A percentile compares a stretch with the other conserved stretches of the same genome.
These are phyloP conservation scores for Isotomurus palustris DNA, from an alignment of 2,888 invertebrate genomes.

Conservation along the genomic window DNA sequence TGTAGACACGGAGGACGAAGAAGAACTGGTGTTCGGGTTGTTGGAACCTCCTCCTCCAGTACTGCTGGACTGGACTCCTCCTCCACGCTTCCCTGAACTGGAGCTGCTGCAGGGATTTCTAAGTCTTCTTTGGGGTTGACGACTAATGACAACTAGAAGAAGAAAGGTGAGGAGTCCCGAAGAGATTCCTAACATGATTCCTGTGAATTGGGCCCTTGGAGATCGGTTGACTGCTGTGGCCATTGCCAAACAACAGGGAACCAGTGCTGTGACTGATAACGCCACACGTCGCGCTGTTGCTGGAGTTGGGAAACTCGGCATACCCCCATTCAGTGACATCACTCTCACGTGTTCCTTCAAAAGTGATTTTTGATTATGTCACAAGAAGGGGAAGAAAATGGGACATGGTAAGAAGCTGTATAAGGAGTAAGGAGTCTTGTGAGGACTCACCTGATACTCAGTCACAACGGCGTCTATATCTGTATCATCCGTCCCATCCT, in stretches of 20 bases:
- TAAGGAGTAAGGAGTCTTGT: neutral
- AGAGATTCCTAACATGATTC: constrained; percentile 42
- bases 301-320: constrained; percentile 41
- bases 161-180: constrained; percentile 44
- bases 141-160: constrained; percentile 53
- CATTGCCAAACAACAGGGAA: constrained; percentile 40
- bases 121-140: constrained; percentile 57
- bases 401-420: neutral
- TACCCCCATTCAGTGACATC: constrained; percentile 40
- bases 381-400: neutral
- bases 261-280: constrained; percentile 41
- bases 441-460: constrained; percentile 63
- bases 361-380: neutral
- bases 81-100: no score
- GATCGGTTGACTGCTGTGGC: constrained; percentile 50
- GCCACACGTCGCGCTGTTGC: constrained; percentile 45
- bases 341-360: constrained; percentile 39
- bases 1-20: constrained; percentile 7
- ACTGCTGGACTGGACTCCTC: neutral
- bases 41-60: neutral
- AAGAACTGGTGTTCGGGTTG: neutral
- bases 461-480: constrained; percentile 74
- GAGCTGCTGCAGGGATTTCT: no score
- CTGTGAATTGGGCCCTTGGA: constrained; percentile 36
- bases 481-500: constrained; percentile 54